Evolutionary conservation across 2,888 invertebrate genomes (phyloP).

Genomic region (Agrilus cyanescens): DNA sequence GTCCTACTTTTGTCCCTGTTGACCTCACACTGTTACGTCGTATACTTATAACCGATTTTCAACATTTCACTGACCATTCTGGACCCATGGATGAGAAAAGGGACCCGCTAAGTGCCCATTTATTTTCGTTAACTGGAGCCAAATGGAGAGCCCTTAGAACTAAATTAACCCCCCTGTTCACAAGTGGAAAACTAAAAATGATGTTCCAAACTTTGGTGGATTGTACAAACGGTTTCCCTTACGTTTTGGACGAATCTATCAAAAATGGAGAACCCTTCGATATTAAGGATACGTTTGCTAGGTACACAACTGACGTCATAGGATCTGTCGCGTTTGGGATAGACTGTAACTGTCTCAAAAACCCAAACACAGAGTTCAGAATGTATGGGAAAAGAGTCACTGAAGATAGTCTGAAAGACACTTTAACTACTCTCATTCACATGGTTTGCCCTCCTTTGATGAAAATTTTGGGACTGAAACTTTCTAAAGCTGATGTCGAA

Average conservation of each 20-base stretch:
- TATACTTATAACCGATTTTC: conserved; percentile 34
- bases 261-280: conserved; percentile 11
- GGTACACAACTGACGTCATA: conserved; percentile 32
- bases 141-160: conserved; percentile 39
- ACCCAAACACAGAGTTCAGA: conserved; percentile 24
- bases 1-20: conserved; percentile 7
- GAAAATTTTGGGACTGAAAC: background rate
- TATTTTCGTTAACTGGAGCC: conserved; percentile 33
- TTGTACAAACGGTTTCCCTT: conserved; percentile 23
- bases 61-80: conserved; percentile 35
- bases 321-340: conserved; percentile 31
- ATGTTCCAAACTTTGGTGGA: conserved; percentile 36
- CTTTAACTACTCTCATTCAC: background rate
- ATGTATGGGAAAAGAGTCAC: conserved; percentile 21
- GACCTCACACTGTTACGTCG: conserved; percentile 34
- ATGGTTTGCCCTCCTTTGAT: background rate
- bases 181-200: conserved; percentile 38
- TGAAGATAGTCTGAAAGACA: conserved; percentile 10
- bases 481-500: background rate
- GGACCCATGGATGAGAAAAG: conserved; percentile 30
- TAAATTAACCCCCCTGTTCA: conserved; percentile 39
- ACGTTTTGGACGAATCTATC: conserved; percentile 16
- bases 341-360: conserved; percentile 35
- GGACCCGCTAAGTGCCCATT: conserved; percentile 30
- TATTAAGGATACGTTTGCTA: conserved; percentile 20